Evolutionary conservation across 1,140 invertebrate species (phyloP), one percentile per base, ranked within the genome.

Genomic region (Pollicipes pollicipes): DNA sequence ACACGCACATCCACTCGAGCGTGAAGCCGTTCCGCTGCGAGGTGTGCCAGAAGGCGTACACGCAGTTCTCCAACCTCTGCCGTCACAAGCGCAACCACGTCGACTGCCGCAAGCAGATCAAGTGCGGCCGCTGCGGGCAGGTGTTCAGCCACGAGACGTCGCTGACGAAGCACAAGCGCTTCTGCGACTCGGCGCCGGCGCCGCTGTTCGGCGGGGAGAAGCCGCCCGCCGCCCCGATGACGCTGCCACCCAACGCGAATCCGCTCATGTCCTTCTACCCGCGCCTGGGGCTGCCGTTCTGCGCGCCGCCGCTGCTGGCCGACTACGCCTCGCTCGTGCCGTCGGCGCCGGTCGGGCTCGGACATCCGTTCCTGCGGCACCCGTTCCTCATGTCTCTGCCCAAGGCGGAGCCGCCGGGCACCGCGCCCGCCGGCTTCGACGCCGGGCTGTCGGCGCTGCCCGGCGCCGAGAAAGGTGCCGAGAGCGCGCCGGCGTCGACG

Each of bases 21-120:
- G 88, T 97, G 68, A 99, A 99, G 81, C 97, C 97, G 3, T 99
- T 99, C 80, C 89, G 91, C 82, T 97, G 93, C 80, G 91, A 95
- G 79, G 91, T 94, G 69, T 83, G 82, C 79, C 87, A 88, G 72
- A 89, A 93, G 85, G 88, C 95, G 1, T 99, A 99, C 83, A 99
- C 97, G 0, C 97, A 99, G 82, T 99, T 99, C 80, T 98, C 96
- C 24, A 99, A 99, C 80, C 83, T 99, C 75, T 99, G 97, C 78
- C 88, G 97, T 28, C 97, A 99, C 82, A 98, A 97, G 78, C 91
- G 97, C 73, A 98, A 98, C 93, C 97, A 99, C 82, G 88, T 88
- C 26, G 89, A 91, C 77, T 93, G 91, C 78, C 87, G 91, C 75
- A 88, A 88, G 80, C 85, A 90, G 78, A 90, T 92, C 74, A 92